These are phyloP conservation scores for Nycticryphes semicollaris DNA, from an alignment of 2,113 vertebrate genomes.

Conservation along the genomic window DNA sequence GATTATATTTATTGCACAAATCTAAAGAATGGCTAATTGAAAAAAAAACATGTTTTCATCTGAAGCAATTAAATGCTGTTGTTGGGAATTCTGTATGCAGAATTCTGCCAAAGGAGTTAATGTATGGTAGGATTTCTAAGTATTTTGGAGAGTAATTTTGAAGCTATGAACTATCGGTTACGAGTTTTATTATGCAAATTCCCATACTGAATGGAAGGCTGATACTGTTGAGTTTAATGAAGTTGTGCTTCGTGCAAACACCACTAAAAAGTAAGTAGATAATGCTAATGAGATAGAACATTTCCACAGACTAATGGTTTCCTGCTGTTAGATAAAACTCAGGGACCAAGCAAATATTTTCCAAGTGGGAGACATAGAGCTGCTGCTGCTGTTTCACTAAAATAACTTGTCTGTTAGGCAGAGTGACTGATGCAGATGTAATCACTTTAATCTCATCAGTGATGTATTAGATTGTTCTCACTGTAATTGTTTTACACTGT, in stretches of 20 bases:
- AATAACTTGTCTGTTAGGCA: slow-evolving; percentile 36
- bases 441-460: slow-evolving; percentile 61
- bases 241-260: slow-evolving; percentile 13
- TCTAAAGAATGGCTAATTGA: neutral
- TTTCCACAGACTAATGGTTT: slow-evolving; percentile 46
- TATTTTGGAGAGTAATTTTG: neutral
- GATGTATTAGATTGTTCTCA: slow-evolving; percentile 43
- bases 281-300: slow-evolving; percentile 39
- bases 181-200: neutral
- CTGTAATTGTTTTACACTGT: slow-evolving; percentile 36
- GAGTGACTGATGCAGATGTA: slow-evolving; percentile 62
- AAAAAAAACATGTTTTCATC: neutral
- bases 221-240: slow-evolving; percentile 33
- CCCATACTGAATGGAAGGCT: neutral
- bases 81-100: neutral
- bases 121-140: neutral
- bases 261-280: slow-evolving; percentile 32
- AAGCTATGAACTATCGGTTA: neutral
- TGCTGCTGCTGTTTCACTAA: slow-evolving; percentile 35
- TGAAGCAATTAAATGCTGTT: neutral
- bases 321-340: slow-evolving; percentile 61
- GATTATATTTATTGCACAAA: neutral
- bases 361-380: slow-evolving; percentile 53
- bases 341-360: slow-evolving; percentile 49
- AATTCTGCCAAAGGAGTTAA: neutral